Conservation (phyloP, 2,888 invertebrate genomes). For the Mesochorus sp. region DNA sequence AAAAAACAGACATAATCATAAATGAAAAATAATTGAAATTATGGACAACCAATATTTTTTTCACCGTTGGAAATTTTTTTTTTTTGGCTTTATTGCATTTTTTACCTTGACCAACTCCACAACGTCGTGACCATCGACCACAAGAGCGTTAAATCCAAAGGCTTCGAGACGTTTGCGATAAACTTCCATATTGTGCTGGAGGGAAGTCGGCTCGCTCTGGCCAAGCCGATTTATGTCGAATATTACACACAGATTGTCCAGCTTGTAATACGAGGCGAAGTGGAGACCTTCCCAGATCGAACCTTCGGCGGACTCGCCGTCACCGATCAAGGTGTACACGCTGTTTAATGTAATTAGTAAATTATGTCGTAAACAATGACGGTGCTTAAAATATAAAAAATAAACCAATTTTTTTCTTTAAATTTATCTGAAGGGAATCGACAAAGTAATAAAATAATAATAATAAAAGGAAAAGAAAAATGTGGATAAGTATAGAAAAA, state of each 20-base stretch:
- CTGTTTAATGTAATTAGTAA: slow-evolving; percentile 82
- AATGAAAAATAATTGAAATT: neutral
- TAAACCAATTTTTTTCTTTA: neutral
- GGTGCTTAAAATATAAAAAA: neutral
- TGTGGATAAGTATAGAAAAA: neutral
- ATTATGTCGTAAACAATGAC: neutral
- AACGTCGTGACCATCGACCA: slow-evolving; percentile 98
- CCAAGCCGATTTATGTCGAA: slow-evolving; percentile 99
- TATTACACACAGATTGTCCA: slow-evolving; percentile 98
- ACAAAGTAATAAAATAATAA: no score
- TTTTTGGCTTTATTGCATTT: neutral
- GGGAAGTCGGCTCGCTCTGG: slow-evolving; percentile 97
- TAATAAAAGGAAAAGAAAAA: no score
- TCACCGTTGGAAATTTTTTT: neutral
- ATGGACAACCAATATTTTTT: slow-evolving; percentile 13
- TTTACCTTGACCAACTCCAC: slow-evolving; percentile 92
- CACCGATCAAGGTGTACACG: slow-evolving; percentile 97
- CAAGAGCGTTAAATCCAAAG: slow-evolving; percentile 95
- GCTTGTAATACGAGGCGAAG: slow-evolving; percentile 96
- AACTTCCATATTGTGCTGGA: slow-evolving; percentile 95
- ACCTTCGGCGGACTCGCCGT: slow-evolving; percentile 99
- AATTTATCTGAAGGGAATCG: neutral
- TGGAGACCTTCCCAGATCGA: slow-evolving; percentile 98
- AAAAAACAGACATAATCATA: neutral
- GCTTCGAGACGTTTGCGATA: slow-evolving; percentile 93